phyloP scores from a whole-genome alignment of 2,888 invertebrate genomes.

The Campoplex capitator region DNA sequence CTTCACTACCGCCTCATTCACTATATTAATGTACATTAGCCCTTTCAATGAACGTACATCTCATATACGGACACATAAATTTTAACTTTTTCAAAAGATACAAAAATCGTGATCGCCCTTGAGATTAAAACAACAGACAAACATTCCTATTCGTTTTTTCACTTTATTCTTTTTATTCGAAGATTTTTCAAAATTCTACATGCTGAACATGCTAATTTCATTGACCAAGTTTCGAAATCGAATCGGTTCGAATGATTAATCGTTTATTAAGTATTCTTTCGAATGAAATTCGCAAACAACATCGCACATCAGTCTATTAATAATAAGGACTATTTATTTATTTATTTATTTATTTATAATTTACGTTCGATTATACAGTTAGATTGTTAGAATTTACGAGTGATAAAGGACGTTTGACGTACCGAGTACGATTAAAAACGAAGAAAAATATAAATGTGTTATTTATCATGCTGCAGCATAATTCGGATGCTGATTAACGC shows the following conservation, averaged over 20 bases:
- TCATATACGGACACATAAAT: background rate
- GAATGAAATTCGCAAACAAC: background rate
- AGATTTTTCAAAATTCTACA: background rate
- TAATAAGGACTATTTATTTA: background rate
- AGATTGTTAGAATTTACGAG: background rate
- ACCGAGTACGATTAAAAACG: slow-evolving; percentile 20
- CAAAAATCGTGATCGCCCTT: background rate
- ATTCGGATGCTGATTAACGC: slow-evolving; percentile 56
- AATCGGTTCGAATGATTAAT: background rate
- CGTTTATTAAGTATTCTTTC: background rate
- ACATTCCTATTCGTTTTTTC: slow-evolving; percentile 1
- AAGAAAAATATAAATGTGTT: slow-evolving; percentile 31
- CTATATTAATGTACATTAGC: background rate
- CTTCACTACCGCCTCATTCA: background rate
- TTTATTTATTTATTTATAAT: background rate
- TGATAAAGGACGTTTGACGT: background rate
- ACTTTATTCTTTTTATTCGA: background rate
- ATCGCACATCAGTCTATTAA: background rate
- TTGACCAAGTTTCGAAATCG: background rate
- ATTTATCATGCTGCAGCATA: slow-evolving; percentile 39
- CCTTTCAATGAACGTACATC: background rate
- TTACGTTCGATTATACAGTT: background rate
- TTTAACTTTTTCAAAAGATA: background rate
- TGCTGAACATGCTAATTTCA: background rate
- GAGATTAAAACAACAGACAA: background rate